Base-by-base conservation (phyloP, 2,113 vertebrate genomes). In the Hassar affinis region DNA sequence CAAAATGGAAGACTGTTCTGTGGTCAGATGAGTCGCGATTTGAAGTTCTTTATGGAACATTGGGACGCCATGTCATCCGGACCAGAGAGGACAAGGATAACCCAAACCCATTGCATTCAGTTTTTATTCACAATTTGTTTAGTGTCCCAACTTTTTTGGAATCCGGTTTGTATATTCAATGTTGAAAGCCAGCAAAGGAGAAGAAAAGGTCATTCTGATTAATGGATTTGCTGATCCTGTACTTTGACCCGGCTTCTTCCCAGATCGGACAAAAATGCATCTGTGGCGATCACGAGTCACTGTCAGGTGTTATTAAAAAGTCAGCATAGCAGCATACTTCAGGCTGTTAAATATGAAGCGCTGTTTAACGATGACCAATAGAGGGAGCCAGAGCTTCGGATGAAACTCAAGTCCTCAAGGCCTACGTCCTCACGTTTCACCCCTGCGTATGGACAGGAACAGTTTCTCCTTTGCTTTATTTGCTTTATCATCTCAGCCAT, bases 311-410 rank as follows among this genome's bases (percentile, higher is more conserved):
- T 14, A n/a, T 14, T 15, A 22, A n/a, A n/a, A 12, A 45, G 4
- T 71, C 68, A 5, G 10, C 22, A 20, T 22, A 35, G 20, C 66
- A 25, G 66, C 9, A 27, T 47, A 4, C 18, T 84, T 38, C 33
- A 38, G 11, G 15, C 27, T 38, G 11, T 25, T 51, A 25, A 71
- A 71, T 11, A 11, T 14, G 17, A 8, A 78, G 81, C 22, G 25
- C 22, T 86, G 57, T 52, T 42, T 18, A 72, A 45, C 3, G 7
- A 25, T 30, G 38, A 1, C 83, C 83, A 85, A 38, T 54, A 87
- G 86, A 68, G 61, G 80, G 75, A 49, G 86, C 86, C 61, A 64
- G 51, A 87, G 80, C 57, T 66, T 64, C 6, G 2, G 20, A n/a
- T n/a, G n/a, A n/a, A 79, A 56, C 33, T 33, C 6, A n/a, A 30